Evolutionary conservation across 1,140 invertebrate species (phyloP).

Genomic region (Aphis gossypii): DNA sequence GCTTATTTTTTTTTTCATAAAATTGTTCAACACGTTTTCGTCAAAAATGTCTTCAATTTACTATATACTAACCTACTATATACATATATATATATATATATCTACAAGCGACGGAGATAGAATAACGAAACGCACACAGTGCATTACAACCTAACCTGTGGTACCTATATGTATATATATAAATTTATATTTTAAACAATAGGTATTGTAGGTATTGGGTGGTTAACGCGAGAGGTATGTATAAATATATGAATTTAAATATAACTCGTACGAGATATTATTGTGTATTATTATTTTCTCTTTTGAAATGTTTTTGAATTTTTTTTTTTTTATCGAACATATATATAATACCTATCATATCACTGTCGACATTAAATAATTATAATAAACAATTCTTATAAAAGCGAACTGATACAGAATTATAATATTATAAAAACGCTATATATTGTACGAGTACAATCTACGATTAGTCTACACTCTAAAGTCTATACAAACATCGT

Average conservation of each 20-base stretch:
- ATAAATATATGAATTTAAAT: neutral
- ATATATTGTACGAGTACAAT: neutral
- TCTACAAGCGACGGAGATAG: neutral
- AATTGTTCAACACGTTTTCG: conserved; percentile 47
- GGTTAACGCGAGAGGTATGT: neutral
- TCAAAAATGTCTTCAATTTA: neutral
- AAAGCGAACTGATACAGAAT: neutral
- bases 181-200: neutral
- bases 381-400: neutral
- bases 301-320: neutral
- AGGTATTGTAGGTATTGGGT: neutral
- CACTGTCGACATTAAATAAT: neutral
- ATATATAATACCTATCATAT: no score
- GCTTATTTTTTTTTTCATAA: neutral
- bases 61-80: neutral
- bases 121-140: neutral
- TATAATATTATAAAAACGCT: neutral
- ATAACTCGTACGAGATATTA: neutral
- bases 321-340: neutral
- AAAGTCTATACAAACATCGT: neutral
- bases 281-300: neutral
- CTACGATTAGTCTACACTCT: neutral
- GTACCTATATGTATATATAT: neutral
- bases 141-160: neutral
- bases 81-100: neutral